These are phyloP conservation scores for Schizothorax lantsangensis DNA, from an alignment of 2,797 vertebrate species.

Conservation along the genomic window DNA sequence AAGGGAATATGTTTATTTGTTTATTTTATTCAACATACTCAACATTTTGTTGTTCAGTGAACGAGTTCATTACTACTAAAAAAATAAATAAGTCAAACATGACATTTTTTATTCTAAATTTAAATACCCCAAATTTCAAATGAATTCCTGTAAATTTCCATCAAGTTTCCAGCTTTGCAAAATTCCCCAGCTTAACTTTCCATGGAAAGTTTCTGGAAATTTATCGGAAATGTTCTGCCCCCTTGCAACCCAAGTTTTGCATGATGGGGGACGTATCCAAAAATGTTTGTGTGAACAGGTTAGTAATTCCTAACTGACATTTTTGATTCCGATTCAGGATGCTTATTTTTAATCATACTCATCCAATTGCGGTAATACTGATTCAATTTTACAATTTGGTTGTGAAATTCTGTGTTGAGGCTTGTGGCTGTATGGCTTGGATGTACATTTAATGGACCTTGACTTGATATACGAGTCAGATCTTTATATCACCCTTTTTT, in stretches of 20 bases:
- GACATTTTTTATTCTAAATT: too few species aligned
- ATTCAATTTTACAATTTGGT: neutral
- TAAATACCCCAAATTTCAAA: too few species aligned
- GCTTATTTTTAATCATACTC: neutral
- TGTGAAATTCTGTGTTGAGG: neutral
- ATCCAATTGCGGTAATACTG: neutral
- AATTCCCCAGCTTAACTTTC: neutral
- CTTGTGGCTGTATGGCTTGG: neutral
- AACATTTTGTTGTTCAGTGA: too few species aligned
- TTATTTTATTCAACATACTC: too few species aligned
- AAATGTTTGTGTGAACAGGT: neutral
- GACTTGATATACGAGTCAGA: constrained; percentile 15
- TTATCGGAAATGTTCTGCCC: neutral
- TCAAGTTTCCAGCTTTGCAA: neutral
- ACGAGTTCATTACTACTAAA: too few species aligned
- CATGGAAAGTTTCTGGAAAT: too few species aligned
- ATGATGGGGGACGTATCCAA: neutral
- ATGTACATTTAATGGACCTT: constrained; percentile 12
- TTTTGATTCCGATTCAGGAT: neutral
- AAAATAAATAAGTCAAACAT: too few species aligned
- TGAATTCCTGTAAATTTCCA: too few species aligned
- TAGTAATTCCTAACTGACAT: neutral
- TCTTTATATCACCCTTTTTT: constrained; percentile 8
- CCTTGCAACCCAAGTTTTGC: neutral
- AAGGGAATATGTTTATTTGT: too few species aligned